Percentiles rank a stretch among this genome's conserved stretches.
Conservation (phyloP, 2,888 invertebrate genomes). For the Caradrina clavipalpis region DNA sequence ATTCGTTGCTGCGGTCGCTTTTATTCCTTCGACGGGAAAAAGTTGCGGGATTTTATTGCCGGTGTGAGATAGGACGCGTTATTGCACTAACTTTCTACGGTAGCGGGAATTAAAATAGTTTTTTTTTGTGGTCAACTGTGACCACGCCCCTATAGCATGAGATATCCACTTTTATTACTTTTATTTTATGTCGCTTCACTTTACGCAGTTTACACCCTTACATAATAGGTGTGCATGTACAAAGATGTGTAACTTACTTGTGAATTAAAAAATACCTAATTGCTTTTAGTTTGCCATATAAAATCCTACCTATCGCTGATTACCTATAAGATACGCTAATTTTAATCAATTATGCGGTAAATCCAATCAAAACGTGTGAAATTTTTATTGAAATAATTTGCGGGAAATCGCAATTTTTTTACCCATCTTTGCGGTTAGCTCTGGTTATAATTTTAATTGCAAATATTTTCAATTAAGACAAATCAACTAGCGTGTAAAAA, state of each 20-base stretch:
- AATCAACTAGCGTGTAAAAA: no score
- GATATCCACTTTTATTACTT: constrained; percentile 64
- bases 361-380: constrained; percentile 2
- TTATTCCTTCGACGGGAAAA: constrained; percentile 89
- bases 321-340: neutral
- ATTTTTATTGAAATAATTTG: constrained; percentile 15
- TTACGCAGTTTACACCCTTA: neutral
- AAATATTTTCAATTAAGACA: neutral
- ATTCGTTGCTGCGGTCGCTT: constrained; percentile 89
- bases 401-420: constrained; percentile 24
- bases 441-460: neutral
- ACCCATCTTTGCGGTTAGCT: neutral
- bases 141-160: constrained; percentile 67
- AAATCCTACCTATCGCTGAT: neutral
- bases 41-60: constrained; percentile 89
- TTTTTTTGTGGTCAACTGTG: constrained; percentile 82
- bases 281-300: no score
- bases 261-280: no score
- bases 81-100: constrained; percentile 87
- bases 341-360: neutral
- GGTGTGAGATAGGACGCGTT: constrained; percentile 90
- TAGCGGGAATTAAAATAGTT: constrained; percentile 85
- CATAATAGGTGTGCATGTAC: no score
- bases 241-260: no score
- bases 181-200: constrained; percentile 25